A percentile compares a stretch with the other conserved stretches of the same genome.
phyloP scores from a whole-genome alignment of 2,888 invertebrate genomes.

The Gibbula magus region DNA sequence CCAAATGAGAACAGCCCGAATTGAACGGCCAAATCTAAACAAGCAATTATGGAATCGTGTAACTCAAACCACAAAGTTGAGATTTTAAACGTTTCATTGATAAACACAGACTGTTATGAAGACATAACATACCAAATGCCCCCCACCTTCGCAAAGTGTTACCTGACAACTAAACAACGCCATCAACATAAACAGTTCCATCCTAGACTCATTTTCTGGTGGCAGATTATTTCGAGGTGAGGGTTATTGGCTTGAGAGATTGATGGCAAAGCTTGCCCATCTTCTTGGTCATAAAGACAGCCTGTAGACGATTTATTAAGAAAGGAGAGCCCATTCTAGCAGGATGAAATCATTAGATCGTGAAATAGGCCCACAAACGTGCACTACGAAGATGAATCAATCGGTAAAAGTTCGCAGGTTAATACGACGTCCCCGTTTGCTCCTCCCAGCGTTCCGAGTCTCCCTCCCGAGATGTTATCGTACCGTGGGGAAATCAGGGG shows the following conservation, averaged over 20 bases:
- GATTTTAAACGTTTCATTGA: too few relatives aligned
- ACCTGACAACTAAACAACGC: too few relatives aligned
- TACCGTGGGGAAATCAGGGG: background rate
- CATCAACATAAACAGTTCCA: too few relatives aligned
- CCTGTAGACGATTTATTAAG: background rate
- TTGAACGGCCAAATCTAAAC: too few relatives aligned
- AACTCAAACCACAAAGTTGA: too few relatives aligned
- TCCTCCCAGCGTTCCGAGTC: background rate
- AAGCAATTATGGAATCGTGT: too few relatives aligned
- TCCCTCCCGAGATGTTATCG: background rate
- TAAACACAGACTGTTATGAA: too few relatives aligned
- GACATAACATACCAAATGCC: too few relatives aligned
- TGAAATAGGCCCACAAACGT: conserved; percentile 3
- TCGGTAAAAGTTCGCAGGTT: background rate
- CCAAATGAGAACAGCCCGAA: too few relatives aligned
- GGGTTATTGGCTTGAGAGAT: background rate
- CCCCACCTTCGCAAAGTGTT: too few relatives aligned
- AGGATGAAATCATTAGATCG: conserved; percentile 11
- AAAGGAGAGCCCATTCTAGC: background rate
- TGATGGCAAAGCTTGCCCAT: background rate
- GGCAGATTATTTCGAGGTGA: too few relatives aligned
- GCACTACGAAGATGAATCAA: background rate
- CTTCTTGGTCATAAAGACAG: background rate
- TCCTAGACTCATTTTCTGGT: too few relatives aligned
- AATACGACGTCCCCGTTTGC: background rate